A percentile compares a stretch with the other conserved stretches of the same genome.
Evolutionary conservation across 2,113 vertebrate species (phyloP).

Genomic region (Bagarius yarrelli): DNA sequence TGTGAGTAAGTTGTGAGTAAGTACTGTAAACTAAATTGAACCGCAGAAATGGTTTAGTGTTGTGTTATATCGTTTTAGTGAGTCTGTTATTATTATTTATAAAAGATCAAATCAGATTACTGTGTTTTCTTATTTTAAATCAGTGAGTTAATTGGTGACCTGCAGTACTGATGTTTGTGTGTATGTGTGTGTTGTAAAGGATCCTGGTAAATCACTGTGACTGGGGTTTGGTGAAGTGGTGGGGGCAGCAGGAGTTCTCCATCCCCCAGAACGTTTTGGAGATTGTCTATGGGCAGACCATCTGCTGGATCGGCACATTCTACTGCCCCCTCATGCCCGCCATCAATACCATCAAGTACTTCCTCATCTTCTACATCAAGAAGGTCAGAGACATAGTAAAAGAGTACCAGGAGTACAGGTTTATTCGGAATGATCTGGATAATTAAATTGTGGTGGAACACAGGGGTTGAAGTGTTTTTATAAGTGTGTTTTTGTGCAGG

Average conservation of each 20-base stretch:
- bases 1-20: background rate
- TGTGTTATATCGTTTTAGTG: background rate
- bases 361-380: conserved; percentile 93
- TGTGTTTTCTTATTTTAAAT: background rate
- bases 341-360: conserved; percentile 89
- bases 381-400: conserved; percentile 73
- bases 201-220: conserved; percentile 80
- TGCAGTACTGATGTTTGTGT: background rate
- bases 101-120: background rate
- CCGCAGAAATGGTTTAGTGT: background rate
- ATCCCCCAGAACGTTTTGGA: conserved; percentile 91
- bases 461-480: background rate
- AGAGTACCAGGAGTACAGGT: background rate
- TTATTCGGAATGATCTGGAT: background rate
- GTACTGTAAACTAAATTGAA: background rate
- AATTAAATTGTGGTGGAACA: background rate
- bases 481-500: conserved; percentile 49
- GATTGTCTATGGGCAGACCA: conserved; percentile 93
- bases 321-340: conserved; percentile 91
- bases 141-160: background rate
- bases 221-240: conserved; percentile 76
- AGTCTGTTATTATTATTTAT: background rate
- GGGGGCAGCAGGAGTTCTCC: conserved; percentile 84
- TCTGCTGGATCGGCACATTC: conserved; percentile 96
- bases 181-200: conserved; percentile 62